Conservation (phyloP, 2,113 vertebrate species). For the Xenopus laevis region DNA sequence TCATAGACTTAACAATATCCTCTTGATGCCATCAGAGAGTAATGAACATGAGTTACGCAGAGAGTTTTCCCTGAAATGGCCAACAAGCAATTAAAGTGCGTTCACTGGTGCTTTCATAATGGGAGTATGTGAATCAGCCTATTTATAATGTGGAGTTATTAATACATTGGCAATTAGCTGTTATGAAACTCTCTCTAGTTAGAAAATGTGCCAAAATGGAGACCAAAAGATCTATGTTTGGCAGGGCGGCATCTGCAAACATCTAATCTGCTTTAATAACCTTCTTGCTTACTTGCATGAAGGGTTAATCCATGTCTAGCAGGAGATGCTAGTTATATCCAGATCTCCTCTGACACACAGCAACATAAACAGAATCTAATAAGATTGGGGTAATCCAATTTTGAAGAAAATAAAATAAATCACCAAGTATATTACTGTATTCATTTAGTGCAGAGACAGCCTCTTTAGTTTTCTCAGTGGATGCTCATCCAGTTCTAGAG, state of each 20-base stretch:
- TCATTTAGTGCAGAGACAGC: too few species aligned
- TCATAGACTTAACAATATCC: neutral
- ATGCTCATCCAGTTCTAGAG: too few species aligned
- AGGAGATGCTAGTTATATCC: too few species aligned
- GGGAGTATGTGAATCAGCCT: conserved; percentile 9
- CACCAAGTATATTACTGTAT: too few species aligned
- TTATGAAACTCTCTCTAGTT: conserved; percentile 12
- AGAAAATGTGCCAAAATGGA: conserved; percentile 8
- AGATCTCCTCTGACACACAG: too few species aligned
- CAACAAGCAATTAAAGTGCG: conserved; percentile 27
- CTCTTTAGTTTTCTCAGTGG: too few species aligned
- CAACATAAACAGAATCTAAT: too few species aligned
- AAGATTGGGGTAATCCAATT: too few species aligned
- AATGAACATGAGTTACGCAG: conserved; percentile 15
- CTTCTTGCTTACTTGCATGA: neutral
- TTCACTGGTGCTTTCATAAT: conserved; percentile 21
- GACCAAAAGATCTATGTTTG: neutral
- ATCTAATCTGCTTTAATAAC: neutral
- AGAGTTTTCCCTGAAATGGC: conserved; percentile 22
- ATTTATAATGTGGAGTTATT: conserved; percentile 16
- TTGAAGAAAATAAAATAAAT: too few species aligned
- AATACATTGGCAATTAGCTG: conserved; percentile 28
- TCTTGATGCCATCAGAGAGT: conserved; percentile 3
- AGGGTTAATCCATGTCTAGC: neutral
- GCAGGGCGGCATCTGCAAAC: neutral